Conservation (phyloP, 2,888 invertebrate genomes). For the Rhamnusium bicolor region DNA sequence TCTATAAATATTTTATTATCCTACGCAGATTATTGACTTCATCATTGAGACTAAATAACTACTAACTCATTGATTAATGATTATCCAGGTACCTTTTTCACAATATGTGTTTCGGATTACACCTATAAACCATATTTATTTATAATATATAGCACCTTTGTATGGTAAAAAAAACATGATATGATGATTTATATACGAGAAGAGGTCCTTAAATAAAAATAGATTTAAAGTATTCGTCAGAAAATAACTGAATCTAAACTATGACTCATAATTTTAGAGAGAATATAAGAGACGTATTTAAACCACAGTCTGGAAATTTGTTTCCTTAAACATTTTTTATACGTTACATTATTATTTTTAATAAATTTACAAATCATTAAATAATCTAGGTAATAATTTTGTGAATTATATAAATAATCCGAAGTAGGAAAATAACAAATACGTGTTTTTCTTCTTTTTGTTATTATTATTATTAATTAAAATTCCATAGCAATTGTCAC, state of each 20-base stretch:
- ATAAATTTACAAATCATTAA: not conserved
- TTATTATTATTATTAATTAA: no score
- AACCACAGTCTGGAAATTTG: not conserved
- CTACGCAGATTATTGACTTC: constrained; percentile 51
- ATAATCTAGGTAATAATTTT: no score
- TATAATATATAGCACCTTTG: not conserved
- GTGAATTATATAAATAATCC: no score
- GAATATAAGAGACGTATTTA: not conserved
- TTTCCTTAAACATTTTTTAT: not conserved
- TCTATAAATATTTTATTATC: constrained; percentile 30
- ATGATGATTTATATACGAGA: constrained; percentile 3
- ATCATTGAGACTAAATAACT: constrained; percentile 29
- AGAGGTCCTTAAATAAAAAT: not conserved
- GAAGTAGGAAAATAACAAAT: no score
- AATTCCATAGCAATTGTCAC: no score
- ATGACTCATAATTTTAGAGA: not conserved
- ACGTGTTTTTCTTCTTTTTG: no score
- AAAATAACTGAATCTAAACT: not conserved
- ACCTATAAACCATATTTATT: not conserved
- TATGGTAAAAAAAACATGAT: not conserved
- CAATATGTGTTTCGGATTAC: constrained; percentile 2
- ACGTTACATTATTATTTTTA: not conserved
- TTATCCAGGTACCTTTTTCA: constrained; percentile 25
- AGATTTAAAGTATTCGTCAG: not conserved
- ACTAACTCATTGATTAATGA: constrained; percentile 14